phyloP scores from a whole-genome alignment of 2,113 vertebrate genomes.

The Gavialis gangeticus region DNA sequence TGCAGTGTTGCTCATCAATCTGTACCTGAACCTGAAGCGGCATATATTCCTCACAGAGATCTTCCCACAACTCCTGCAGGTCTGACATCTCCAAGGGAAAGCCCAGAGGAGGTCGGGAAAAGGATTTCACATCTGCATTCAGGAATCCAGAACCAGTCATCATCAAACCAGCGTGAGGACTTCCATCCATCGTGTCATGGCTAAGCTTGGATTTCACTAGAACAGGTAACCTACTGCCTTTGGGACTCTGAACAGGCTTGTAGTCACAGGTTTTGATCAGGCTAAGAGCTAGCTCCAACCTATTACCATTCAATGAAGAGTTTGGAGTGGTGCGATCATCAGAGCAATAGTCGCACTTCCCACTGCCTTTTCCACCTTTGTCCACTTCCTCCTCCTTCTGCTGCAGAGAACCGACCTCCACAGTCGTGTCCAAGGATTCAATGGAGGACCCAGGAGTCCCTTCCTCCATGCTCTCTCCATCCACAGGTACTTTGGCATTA shows the following conservation, averaged over 20 bases:
- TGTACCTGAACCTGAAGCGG: conserved; percentile 89
- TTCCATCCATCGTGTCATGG: conserved; percentile 65
- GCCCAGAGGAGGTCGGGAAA: conserved; percentile 74
- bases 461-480: conserved; percentile 85
- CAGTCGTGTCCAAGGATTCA: conserved; percentile 85
- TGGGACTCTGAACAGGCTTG: conserved; percentile 85
- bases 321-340: conserved; percentile 78
- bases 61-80: conserved; percentile 90
- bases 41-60: conserved; percentile 87
- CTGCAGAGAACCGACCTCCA: conserved; percentile 68
- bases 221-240: conserved; percentile 89
- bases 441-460: conserved; percentile 83
- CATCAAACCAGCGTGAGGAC: neutral
- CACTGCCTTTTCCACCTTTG: conserved; percentile 70
- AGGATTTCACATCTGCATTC: conserved; percentile 66
- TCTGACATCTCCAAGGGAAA: conserved; percentile 84
- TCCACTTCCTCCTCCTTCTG: conserved; percentile 75
- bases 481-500: conserved; percentile 64
- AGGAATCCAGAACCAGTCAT: conserved; percentile 60
- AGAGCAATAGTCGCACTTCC: conserved; percentile 79
- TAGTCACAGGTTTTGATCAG: conserved; percentile 85
- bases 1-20: neutral
- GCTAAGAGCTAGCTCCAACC: conserved; percentile 83
- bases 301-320: conserved; percentile 47
- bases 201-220: conserved; percentile 80